Conservation (phyloP, 2,113 vertebrate genomes). For the Grammomys surdaster region DNA sequence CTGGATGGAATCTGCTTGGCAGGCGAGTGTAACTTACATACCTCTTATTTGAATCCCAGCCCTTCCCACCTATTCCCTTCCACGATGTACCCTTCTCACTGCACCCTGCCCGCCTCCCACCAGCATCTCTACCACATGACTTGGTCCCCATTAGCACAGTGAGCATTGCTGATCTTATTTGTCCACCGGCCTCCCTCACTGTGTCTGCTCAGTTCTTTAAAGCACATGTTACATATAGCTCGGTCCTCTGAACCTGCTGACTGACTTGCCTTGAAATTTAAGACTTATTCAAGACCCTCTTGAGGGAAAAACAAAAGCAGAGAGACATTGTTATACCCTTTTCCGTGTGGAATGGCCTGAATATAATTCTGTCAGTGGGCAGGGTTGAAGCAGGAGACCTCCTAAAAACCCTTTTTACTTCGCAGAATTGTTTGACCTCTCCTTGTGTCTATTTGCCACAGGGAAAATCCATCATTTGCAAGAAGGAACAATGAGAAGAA, state of each 20-base stretch:
- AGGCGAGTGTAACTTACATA: background rate
- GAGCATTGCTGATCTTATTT: background rate
- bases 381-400: constrained; percentile 24
- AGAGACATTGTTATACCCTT: background rate
- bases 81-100: background rate
- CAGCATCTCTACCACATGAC: background rate
- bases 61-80: background rate
- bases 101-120: rapidly evolving
- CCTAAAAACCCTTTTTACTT: background rate
- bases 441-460: background rate
- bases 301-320: constrained; percentile 14
- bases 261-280: constrained; percentile 48
- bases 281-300: constrained; percentile 35
- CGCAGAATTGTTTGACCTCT: constrained; percentile 26
- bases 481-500: constrained; percentile 13
- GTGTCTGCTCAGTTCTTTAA: background rate
- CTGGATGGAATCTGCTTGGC: background rate
- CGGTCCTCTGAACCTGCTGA: constrained; percentile 25
- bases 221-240: background rate
- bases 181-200: background rate
- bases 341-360: background rate
- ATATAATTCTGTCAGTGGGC: constrained; percentile 4
- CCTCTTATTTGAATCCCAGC: background rate
- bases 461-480: constrained; percentile 50
- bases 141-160: background rate